Percentiles rank a stretch among this genome's conserved stretches.
These are phyloP conservation scores for Trichonephila clavata DNA, from an alignment of 1,140 invertebrate species.

Conservation along the genomic window DNA sequence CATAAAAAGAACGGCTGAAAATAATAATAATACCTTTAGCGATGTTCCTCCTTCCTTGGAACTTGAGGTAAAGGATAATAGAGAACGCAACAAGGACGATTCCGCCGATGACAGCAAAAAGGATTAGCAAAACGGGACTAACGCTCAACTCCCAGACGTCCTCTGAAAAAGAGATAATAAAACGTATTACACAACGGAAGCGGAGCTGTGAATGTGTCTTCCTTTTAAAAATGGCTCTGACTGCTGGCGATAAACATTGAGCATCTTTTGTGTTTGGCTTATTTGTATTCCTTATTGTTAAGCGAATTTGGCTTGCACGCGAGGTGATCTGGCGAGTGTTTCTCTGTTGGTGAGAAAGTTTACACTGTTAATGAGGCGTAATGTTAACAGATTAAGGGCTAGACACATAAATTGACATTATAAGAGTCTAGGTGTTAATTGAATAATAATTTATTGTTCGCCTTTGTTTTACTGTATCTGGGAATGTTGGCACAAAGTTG, in stretches of 20 bases:
- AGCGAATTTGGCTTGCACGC: neutral
- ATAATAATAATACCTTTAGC: conserved; percentile 61
- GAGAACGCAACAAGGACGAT: conserved; percentile 78
- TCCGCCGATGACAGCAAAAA: conserved; percentile 77
- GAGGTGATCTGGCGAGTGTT: neutral
- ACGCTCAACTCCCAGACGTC: conserved; percentile 78
- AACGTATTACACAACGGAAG: neutral
- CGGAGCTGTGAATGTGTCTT: neutral
- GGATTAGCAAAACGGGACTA: conserved; percentile 77
- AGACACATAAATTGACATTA: too few relatives aligned
- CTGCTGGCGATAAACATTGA: conserved; percentile 26
- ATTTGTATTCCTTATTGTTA: neutral
- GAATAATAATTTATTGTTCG: too few relatives aligned
- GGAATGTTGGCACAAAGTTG: too few relatives aligned
- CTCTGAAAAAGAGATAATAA: conserved; percentile 64
- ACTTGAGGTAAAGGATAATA: conserved; percentile 78
- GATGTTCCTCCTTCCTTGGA: conserved; percentile 72
- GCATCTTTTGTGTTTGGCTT: neutral
- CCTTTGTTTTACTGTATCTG: too few relatives aligned
- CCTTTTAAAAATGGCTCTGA: neutral
- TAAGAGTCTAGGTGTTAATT: too few relatives aligned
- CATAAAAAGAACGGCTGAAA: conserved; percentile 39
- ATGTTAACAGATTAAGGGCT: too few relatives aligned
- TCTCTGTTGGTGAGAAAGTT: neutral
- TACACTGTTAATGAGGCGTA: neutral